phyloP scores from a whole-genome alignment of 2,888 invertebrate species.

The Drosophila barbarae region DNA sequence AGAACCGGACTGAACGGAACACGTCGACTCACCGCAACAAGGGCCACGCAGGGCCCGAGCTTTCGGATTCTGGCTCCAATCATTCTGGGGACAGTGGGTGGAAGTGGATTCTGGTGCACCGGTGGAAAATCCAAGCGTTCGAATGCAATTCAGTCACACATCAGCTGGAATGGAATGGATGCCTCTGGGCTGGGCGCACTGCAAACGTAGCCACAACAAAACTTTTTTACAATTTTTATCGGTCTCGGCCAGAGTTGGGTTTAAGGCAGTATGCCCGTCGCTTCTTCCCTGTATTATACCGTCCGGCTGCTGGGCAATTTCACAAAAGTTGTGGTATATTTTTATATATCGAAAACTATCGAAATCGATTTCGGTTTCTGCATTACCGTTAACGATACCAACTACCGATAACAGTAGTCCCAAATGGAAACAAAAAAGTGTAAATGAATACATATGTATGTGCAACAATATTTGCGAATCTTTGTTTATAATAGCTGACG shows the following conservation, averaged over 20 bases:
- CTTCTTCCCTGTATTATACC: neutral
- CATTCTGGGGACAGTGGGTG: conserved; percentile 45
- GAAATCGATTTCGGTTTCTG: conserved; percentile 2
- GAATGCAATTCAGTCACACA: conserved; percentile 55
- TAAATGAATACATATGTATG: conserved; percentile 54
- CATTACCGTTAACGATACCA: neutral
- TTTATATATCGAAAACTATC: neutral
- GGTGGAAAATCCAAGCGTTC: conserved; percentile 41
- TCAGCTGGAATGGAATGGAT: conserved; percentile 54
- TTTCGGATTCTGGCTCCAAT: conserved; percentile 51
- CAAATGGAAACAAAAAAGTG: conserved; percentile 44
- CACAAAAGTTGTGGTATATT: neutral
- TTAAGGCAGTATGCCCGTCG: conserved; percentile 3
- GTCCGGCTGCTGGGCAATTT: neutral
- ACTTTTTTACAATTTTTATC: conserved; percentile 55
- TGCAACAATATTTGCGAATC: conserved; percentile 64
- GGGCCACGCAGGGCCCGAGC: conserved; percentile 59
- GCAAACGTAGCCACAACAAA: conserved; percentile 55
- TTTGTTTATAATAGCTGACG: conserved; percentile 67
- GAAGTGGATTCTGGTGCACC: conserved; percentile 40
- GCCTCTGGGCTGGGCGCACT: conserved; percentile 45
- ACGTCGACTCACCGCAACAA: conserved; percentile 69
- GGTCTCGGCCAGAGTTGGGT: conserved; percentile 41
- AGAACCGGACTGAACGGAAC: conserved; percentile 47
- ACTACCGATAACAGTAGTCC: conserved; percentile 34